Base-by-base conservation (phyloP, 2,797 vertebrate species). In the Darevskia mixta region DNA sequence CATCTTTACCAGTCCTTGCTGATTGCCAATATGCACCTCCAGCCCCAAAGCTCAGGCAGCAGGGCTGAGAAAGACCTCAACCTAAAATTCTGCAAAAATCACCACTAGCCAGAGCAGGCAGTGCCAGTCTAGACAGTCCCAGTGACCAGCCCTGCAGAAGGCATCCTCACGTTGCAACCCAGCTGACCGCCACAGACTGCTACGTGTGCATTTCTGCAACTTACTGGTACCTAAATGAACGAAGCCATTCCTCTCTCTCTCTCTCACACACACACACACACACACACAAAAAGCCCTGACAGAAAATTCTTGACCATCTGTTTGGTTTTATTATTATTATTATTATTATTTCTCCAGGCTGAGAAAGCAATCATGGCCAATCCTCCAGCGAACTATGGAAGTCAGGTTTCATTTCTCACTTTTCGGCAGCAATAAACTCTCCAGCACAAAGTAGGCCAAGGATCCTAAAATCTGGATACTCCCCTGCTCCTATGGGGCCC, bases 281-380 rank as follows among this genome's bases (percentile, higher is more conserved):
- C 45, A 49, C 10, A 49, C 10, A 49, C 8, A 49, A 93, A 91
- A 0, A 81, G 93, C 91, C 87, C 90, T 86, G 91, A 84, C 94
- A 93, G 92, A 93, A 93, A 92, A 93, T 96, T 92, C 94, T 94
- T 91, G 93, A 93, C 95, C 95, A 96, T 94, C 95, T 96, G 76
- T 78, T 78, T 55, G 95, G 92, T 92, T 93, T 94, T 94, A 20
- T 41, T 41, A 20, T 32, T 32, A 20, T 32, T 32, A 32, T 80
- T 80, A 18, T 35, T 80, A 58, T 61, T 95, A 95, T 95, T 96
- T 95, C 95, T 95, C 92, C 91, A 92, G 90, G 93, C 93, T 96
- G 94, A 96, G 93, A 95, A 96, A 95, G 91, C 84, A 95, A 95
- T 95, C 94, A 94, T 55, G 75, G 86, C 29, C 91, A 96, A 95